Base-by-base conservation (phyloP, 2,888 invertebrate species). In the Lasioglossum marginatum region DNA sequence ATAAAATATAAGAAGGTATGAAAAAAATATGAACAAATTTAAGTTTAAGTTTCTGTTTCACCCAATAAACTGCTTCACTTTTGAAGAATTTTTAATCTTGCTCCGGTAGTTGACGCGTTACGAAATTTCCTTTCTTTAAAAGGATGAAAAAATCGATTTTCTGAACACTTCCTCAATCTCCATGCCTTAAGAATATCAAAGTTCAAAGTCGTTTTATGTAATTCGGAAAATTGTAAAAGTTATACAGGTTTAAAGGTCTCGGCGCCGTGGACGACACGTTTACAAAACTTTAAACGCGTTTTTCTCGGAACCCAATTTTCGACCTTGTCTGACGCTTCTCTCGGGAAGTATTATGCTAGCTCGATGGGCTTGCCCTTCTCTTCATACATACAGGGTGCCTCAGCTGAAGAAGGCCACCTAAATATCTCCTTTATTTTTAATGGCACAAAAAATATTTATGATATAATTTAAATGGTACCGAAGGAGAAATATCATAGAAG, bases 181-280 rank as follows among this genome's bases (percentile, higher is more conserved):
- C 63, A 31, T 16, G 0, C 8, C 63, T 63, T 31, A 8, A 19
- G 63, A 63, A 63, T 31, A 63, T 63, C 63, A 63, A 31, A 63
- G 63, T 63, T 19, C 31, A 19, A 31, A 31, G 63, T 63, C 31
- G 63, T 19, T 31, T 63, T 31, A 63, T 63, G 63, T 19, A 63
- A 63, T 63, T 63, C 19, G 63, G 1, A 31, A 63, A 63, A 63
- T 63, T 63, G 63, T 63, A 31, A 63, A 63, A 63, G 27, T 63
- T 63, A 31, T 27, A 63, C 31, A 63, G 2, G 57, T n/a, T n/a
- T n/a, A 57, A 57, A 57, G 4, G 57, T 57, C 57, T n/a, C 57
- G 57, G 19, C 6, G 19, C 63, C 8, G 19, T 8, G 5, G 19
- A 16, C 16, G 63, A 8, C 63, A 16, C 63, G 63, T 63, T 63